Base-by-base conservation (phyloP, 2,888 invertebrate genomes). In the Aspidiotus rigidus region DNA sequence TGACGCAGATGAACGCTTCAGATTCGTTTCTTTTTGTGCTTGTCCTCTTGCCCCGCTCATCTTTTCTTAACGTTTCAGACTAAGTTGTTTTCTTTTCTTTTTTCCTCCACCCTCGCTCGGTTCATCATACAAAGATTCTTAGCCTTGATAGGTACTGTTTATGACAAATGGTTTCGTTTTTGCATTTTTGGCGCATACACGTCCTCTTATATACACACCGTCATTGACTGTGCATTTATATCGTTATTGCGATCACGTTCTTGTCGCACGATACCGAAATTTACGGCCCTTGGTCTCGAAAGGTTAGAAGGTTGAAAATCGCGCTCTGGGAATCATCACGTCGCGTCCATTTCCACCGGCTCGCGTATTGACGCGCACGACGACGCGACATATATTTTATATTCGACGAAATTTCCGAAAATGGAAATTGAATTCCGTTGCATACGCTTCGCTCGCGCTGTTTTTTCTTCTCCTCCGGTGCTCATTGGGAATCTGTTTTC, bases 151-250 rank as follows among this genome's bases (percentile, higher is more conserved):
- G 59, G 59, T 67, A 56, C 60, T 57, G 60, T 67, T 59, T 60
- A 67, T 67, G 67, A 67, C 67, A 67, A 67, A 67, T 67, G 59
- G 67, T 67, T 67, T 60, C 39, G 67, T 67, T 59, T 67, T 41
- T 60, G 41, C 42, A 11, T 49, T n/a, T 49, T n/a, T 49, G 11
- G 49, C 10, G 11, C 10, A n/a, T n/a, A 49, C n/a, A 11, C 49
- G 11, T n/a, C 6, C 49, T 2, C 49, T 11, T 13, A 13, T n/a
- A 13, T n/a, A 13, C 49, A n/a, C 49, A 11, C 49, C 6, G 10
- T 49, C 49, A n/a, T 49, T n/a, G 10, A 49, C n/a, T n/a, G 49
- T 49, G 49, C 60, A 67, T 59, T 59, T 67, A 56, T 66, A 67
- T 67, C 67, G 60, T 67, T 59, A 67, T 67, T 67, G 59, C 44